Base-by-base conservation (phyloP, 1,140 invertebrate genomes). In the Cyclina sinensis region DNA sequence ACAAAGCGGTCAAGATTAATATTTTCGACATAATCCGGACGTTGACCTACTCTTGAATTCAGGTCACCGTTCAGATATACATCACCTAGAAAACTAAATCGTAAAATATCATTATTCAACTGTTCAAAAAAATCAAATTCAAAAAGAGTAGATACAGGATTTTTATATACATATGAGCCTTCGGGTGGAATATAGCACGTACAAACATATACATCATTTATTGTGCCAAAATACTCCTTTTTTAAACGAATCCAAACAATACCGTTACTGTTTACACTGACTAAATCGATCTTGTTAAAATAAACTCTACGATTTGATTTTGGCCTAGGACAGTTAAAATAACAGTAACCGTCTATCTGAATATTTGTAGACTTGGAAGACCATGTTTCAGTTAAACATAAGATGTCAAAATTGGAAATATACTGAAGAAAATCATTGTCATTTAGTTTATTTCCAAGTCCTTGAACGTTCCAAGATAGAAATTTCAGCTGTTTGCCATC, bases 331-430 rank as follows among this genome's bases (percentile, higher is more conserved):
- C 82, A 73, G 4, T 35, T 39, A 51, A 74, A 85, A 85, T 24
- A 46, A 5, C 30, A 11, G 51, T 35, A 70, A 74, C 57, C 57
- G 11, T 73, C 27, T 35, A 85, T 73, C 51, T 74, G 9, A 32
- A 85, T 48, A 54, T 85, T 59, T 24, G 62, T 46, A 2, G 32
- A 16, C 30, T 68, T 73, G 16, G 82, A 46, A 54, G 73, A 48
- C 82, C 82, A 85, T 12, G 82, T 85, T 73, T 85, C 82, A 73
- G 65, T 85, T 4, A 85, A 85, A 11, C 48, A n/a, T 39, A 85
- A 18, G 24, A 85, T 54, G 39, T 85, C 82, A 57, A 51, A 85
- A 14, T 32, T 7, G 35, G n/a, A 54, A 21, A 85, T 24, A 54
- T 74, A 74, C 24, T 73, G 35, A 12, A 54, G 35, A 85, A 85